A percentile compares a stretch with the other conserved stretches of the same genome.
Conservation (phyloP, 2,888 invertebrate genomes). For the Pseudoips prasinana region DNA sequence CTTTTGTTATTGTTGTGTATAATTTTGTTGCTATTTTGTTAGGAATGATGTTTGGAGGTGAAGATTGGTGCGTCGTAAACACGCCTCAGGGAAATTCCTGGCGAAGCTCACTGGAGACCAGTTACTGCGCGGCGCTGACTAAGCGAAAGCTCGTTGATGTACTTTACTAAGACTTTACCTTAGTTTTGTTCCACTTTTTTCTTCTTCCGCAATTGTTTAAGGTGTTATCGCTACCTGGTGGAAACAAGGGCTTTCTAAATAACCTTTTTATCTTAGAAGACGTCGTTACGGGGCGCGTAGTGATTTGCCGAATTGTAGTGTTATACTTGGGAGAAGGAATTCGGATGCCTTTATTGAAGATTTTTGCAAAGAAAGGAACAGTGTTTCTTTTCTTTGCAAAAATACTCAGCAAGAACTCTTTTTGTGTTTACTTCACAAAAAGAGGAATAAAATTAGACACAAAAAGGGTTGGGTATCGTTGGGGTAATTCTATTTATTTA, state of each 20-base stretch:
- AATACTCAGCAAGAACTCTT: no score
- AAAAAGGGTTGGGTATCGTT: neutral
- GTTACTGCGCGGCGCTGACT: constrained; percentile 48
- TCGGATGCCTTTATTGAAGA: constrained; percentile 5
- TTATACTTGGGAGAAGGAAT: constrained; percentile 12
- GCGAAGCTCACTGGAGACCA: constrained; percentile 35
- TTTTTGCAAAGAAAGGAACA: no score
- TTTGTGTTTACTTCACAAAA: no score
- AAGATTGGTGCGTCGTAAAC: constrained; percentile 59
- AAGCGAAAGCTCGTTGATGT: constrained; percentile 48
- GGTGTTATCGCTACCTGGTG: constrained; percentile 31
- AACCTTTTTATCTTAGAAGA: constrained; percentile 28
- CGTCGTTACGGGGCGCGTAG: constrained; percentile 24
- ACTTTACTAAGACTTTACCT: constrained; percentile 39
- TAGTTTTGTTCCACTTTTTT: no score
- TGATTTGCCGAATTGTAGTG: constrained; percentile 24
- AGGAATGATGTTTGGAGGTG: constrained; percentile 45
- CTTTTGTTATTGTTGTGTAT: constrained; percentile 51
- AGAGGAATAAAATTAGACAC: neutral
- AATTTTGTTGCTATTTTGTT: constrained; percentile 43
- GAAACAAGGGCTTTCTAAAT: constrained; percentile 22
- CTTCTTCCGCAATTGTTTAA: constrained; percentile 35
- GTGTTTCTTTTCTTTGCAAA: no score
- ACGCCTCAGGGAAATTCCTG: constrained; percentile 65
- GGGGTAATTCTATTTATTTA: neutral